Base-by-base conservation (phyloP, 35 echinoderm and acorn worm species). In the Heliocidaris tuberculata region DNA sequence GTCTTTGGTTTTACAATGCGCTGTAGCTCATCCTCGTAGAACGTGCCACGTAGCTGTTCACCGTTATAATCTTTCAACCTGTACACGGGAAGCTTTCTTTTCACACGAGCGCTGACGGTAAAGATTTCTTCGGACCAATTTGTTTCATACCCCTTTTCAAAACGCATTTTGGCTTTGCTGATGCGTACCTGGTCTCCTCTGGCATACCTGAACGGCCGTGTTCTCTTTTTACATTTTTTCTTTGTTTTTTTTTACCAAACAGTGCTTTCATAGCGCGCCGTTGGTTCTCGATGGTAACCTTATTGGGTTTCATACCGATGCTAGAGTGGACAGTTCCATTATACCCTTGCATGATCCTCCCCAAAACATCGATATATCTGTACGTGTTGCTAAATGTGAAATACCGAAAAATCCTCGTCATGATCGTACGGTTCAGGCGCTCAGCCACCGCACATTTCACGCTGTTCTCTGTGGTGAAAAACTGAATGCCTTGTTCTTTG, bases 11-110 rank as follows among this genome's bases (percentile, higher is more conserved):
- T 85, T 13, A 16, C 2, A 6, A 97, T 92, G 15, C 90, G 56
- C 47, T 96, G 96, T 54, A 97, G 13, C 49, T 97, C 96, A 19
- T 56, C n/a, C 50, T 97, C 96, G 86, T 97, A 95, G 94, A 95
- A 96, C 10, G 94, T 86, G 17, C 96, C 96, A 31, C 92, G 48
- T 17, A 96, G 42, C 7, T 48, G 31, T 59, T 96, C 94, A 42
- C 94, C 94, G 61, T 60, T 49, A 59, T 71, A 93, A 32, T 96
- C 96, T 86, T 96, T 31, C 19, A 96, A 60, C 32, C 31, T 93
- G 32, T 96, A 96, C 31, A 96, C 96, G 94, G 90, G 94, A 71
- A 92, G 71, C 10, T 86, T 47, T 60, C 94, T 91, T 19, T 85
- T 19, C 7, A 92, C 50, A 35, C 94, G 71, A 30, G 93, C 85